Conservation (phyloP, 2,113 vertebrate species). For the Todiramphus saurophagus region DNA sequence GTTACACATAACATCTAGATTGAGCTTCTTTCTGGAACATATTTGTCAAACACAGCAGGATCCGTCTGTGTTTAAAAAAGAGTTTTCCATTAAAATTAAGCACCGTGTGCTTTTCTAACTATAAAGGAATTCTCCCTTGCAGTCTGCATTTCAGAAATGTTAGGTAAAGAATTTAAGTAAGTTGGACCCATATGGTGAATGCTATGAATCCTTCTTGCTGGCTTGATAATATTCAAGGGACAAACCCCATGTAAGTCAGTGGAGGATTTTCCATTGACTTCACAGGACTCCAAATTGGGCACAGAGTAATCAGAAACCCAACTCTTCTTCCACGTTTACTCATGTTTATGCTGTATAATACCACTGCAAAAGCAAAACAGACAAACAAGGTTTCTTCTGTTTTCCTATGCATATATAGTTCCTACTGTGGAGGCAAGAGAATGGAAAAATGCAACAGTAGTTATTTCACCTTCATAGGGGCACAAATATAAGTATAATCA, state of each 20-base stretch:
- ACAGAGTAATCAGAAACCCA: neutral
- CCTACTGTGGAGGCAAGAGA: neutral
- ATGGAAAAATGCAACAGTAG: neutral
- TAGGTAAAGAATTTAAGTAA: conserved; percentile 51
- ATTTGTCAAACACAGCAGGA: conserved; percentile 78
- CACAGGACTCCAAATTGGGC: neutral
- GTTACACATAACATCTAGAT: conserved; percentile 80
- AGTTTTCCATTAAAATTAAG: conserved; percentile 76
- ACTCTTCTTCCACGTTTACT: neutral
- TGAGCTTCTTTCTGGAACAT: conserved; percentile 77
- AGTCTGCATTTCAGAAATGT: conserved; percentile 22
- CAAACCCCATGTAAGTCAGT: neutral
- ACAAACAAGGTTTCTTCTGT: neutral
- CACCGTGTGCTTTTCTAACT: conserved; percentile 46
- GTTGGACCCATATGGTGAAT: neutral
- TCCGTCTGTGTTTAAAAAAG: conserved; percentile 59
- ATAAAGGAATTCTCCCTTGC: conserved; percentile 27
- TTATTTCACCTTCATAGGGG: neutral
- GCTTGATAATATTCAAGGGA: neutral
- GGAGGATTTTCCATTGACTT: neutral
- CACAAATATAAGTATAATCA: neutral
- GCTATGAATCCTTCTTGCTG: neutral
- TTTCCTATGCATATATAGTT: neutral
- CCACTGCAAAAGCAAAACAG: neutral
- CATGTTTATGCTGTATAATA: neutral